Evolutionary conservation across 2,888 invertebrate genomes (phyloP).

Genomic region (Calliopum simillimum): DNA sequence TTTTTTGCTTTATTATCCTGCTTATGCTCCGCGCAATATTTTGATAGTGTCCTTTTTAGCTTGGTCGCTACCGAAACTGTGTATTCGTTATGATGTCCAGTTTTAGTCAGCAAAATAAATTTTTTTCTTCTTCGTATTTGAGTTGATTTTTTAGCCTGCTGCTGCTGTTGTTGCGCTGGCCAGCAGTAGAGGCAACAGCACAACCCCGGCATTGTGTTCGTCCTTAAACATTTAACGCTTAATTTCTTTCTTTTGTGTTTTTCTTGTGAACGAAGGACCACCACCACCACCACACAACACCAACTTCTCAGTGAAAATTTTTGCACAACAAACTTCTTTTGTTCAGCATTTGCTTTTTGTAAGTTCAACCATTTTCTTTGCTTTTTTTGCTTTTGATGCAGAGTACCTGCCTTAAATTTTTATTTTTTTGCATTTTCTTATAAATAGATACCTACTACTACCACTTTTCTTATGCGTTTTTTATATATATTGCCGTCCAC

Average conservation of each 20-base stretch:
- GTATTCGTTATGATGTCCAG: slow-evolving; percentile 18
- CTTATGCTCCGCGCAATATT: slow-evolving; percentile 16
- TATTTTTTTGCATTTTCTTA: slow-evolving; percentile 19
- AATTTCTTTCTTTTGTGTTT: slow-evolving; percentile 15
- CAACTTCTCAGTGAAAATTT: not conserved
- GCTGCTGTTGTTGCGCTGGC: not conserved
- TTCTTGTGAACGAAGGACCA: too few relatives aligned
- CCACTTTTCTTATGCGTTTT: not conserved
- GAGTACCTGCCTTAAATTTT: slow-evolving; percentile 27
- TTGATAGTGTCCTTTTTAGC: slow-evolving; percentile 37
- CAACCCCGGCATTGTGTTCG: slow-evolving; percentile 1
- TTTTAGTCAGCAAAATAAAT: not conserved
- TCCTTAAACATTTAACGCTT: slow-evolving; percentile 18
- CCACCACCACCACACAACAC: too few relatives aligned
- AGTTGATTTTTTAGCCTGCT: not conserved
- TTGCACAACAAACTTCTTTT: slow-evolving; percentile 1
- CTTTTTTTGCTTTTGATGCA: too few relatives aligned
- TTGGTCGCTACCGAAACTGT: slow-evolving; percentile 26
- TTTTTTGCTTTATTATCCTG: slow-evolving; percentile 21
- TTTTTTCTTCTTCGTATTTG: not conserved
- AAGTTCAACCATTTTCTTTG: not conserved
- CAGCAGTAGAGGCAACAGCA: not conserved
- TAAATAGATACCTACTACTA: not conserved
- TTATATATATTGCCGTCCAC: not conserved
- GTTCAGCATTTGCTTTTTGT: slow-evolving; percentile 18